Percentiles rank a stretch among this genome's conserved stretches.
These are phyloP conservation scores for Sebastes iracundus DNA, from an alignment of 2,797 vertebrate genomes.

Conservation along the genomic window DNA sequence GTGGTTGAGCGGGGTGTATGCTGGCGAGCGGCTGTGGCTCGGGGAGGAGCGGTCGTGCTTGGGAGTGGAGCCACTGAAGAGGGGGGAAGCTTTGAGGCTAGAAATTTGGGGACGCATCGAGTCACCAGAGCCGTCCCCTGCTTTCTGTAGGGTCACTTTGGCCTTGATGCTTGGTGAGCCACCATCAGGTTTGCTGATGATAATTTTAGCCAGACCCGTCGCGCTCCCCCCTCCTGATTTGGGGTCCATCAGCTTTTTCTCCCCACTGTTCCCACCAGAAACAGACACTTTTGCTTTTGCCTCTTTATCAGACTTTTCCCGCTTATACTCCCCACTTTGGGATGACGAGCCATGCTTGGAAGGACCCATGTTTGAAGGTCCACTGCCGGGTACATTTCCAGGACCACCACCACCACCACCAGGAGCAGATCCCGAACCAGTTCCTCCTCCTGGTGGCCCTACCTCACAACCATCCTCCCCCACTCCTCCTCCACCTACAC, in stretches of 20 bases:
- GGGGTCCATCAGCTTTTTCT: slow-evolving; percentile 93
- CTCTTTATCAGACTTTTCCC: slow-evolving; percentile 96
- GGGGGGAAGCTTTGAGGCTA: slow-evolving; percentile 93
- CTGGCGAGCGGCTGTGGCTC: slow-evolving; percentile 97
- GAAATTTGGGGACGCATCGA: slow-evolving; percentile 91
- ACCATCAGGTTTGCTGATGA: slow-evolving; percentile 98
- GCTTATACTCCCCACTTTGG: slow-evolving; percentile 92
- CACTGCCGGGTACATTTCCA: slow-evolving; percentile 76
- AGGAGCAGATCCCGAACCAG: slow-evolving; percentile 74
- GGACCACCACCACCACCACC: slow-evolving; percentile 78
- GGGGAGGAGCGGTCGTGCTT: slow-evolving; percentile 98
- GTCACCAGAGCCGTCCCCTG: slow-evolving; percentile 90
- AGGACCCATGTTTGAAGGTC: slow-evolving; percentile 75
- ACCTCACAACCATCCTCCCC: slow-evolving; percentile 92
- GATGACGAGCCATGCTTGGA: slow-evolving; percentile 89
- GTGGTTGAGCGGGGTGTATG: slow-evolving; percentile 93
- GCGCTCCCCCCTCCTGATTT: slow-evolving; percentile 89
- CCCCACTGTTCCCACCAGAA: slow-evolving; percentile 87
- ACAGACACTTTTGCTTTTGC: slow-evolving; percentile 92
- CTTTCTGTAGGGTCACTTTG: slow-evolving; percentile 96
- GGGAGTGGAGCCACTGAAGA: slow-evolving; percentile 97
- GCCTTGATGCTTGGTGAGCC: slow-evolving; percentile 98
- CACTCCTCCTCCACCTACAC: slow-evolving; percentile 93
- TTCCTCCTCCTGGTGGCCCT: slow-evolving; percentile 81
- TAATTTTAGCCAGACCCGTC: slow-evolving; percentile 96